Conservation (phyloP, 2,888 invertebrate species). For the Zelleria hepariella region DNA sequence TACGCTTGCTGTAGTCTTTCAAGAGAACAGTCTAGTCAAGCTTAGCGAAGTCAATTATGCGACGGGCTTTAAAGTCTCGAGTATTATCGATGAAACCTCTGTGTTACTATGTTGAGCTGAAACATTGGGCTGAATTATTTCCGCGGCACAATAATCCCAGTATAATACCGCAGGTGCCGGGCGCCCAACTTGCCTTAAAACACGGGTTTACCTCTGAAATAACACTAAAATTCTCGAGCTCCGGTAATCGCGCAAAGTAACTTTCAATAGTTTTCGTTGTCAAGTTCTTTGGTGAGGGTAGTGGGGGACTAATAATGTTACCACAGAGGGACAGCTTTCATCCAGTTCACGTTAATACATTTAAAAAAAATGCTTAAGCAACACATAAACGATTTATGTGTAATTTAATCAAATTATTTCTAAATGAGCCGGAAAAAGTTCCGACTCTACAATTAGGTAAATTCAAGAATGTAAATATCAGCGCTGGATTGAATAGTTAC, state of each 20-base stretch:
- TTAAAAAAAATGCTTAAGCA: no score
- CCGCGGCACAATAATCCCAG: slow-evolving; percentile 48
- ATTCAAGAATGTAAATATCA: no score
- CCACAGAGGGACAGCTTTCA: background rate
- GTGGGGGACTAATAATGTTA: slow-evolving; percentile 9
- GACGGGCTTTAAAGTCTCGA: no score
- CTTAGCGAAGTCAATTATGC: no score
- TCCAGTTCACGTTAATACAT: no score
- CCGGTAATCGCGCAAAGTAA: slow-evolving; percentile 47
- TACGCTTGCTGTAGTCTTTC: no score
- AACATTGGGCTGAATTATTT: slow-evolving; percentile 38
- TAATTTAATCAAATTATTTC: no score
- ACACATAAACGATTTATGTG: no score
- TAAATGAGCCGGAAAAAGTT: no score
- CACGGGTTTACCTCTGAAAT: slow-evolving; percentile 31
- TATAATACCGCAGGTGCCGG: slow-evolving; percentile 31
- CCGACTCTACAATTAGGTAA: no score
- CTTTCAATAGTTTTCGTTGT: slow-evolving; percentile 58
- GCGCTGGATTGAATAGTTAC: no score
- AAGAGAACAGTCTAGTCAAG: no score
- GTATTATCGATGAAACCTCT: background rate
- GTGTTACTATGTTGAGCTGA: background rate
- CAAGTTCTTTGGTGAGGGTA: slow-evolving; percentile 31
- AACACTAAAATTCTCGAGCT: slow-evolving; percentile 24
- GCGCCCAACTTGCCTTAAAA: slow-evolving; percentile 20